Evolutionary conservation across 2,113 vertebrate species (phyloP).

Genomic region (Muscicapa adusta): DNA sequence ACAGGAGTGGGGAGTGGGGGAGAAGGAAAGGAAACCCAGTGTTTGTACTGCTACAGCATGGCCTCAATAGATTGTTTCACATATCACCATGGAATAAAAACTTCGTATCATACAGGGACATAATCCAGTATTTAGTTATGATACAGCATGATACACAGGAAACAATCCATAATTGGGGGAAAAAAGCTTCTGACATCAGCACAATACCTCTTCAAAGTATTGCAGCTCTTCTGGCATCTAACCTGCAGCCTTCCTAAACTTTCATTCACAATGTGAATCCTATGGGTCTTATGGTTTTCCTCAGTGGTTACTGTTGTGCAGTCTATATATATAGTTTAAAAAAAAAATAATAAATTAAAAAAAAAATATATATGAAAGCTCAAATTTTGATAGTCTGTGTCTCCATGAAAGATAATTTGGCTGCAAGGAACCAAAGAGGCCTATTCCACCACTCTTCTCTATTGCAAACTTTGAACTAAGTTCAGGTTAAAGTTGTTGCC

Average conservation of each 20-base stretch:
- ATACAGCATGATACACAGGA: not conserved
- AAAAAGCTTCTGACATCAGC: not conserved
- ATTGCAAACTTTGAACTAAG: not conserved
- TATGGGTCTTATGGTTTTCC: rapidly evolving
- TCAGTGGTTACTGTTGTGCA: not conserved
- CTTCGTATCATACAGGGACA: not conserved
- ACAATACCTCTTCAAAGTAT: not conserved
- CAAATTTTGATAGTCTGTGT: not conserved
- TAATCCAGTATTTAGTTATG: not conserved
- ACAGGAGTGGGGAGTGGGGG: rapidly evolving
- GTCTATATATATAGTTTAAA: not conserved
- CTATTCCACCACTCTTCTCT: not conserved
- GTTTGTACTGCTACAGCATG: not conserved
- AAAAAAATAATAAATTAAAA: not conserved
- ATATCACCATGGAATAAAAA: not conserved
- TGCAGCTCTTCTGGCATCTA: not conserved
- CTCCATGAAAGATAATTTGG: not conserved
- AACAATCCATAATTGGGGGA: rapidly evolving
- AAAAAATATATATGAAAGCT: not conserved
- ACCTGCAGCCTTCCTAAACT: not conserved
- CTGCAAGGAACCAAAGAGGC: not conserved
- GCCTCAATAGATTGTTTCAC: not conserved
- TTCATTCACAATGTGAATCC: not conserved
- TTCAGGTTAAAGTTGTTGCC: not conserved
- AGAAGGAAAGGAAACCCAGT: not conserved